Conservation (phyloP, 2,888 invertebrate species). For the Latheticus oryzae region DNA sequence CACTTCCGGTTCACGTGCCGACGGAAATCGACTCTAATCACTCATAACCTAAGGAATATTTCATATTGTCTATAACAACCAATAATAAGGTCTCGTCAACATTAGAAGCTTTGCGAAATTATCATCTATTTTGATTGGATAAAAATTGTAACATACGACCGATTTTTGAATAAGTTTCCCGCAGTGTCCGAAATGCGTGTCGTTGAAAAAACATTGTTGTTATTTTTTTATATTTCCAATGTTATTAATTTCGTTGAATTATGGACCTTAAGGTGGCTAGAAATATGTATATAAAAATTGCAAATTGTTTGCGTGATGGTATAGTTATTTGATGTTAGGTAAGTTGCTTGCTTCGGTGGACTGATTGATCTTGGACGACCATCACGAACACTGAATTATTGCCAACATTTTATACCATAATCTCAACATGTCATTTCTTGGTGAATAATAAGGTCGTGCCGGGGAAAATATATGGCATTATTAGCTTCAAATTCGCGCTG, state of each 20-base stretch:
- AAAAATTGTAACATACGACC: too few species aligned
- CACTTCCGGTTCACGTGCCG: conserved; percentile 56
- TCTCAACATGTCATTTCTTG: conserved; percentile 53
- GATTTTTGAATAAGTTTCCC: conserved; percentile 1
- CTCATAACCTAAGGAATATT: conserved; percentile 33
- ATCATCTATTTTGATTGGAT: neutral
- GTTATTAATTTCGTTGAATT: conserved; percentile 34
- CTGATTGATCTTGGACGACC: conserved; percentile 52
- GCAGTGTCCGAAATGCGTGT: conserved; percentile 11
- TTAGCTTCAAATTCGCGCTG: too few species aligned
- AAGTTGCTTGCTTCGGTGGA: conserved; percentile 48
- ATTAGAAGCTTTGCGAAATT: neutral
- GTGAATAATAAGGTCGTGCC: conserved; percentile 54
- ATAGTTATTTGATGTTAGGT: conserved; percentile 48
- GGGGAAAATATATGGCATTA: conserved; percentile 38
- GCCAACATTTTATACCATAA: conserved; percentile 52
- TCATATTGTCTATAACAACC: conserved; percentile 6
- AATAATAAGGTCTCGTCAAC: conserved; percentile 13
- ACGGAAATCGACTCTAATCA: conserved; percentile 41
- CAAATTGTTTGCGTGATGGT: conserved; percentile 46
- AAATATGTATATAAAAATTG: conserved; percentile 39
- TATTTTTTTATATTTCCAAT: too few species aligned
- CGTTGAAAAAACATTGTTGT: conserved; percentile 7
- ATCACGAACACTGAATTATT: conserved; percentile 54
- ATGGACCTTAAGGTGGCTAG: conserved; percentile 18